A percentile compares a stretch with the other conserved stretches of the same genome.
Conservation (phyloP, 1,140 invertebrate species). For the Papilio xuthus region DNA sequence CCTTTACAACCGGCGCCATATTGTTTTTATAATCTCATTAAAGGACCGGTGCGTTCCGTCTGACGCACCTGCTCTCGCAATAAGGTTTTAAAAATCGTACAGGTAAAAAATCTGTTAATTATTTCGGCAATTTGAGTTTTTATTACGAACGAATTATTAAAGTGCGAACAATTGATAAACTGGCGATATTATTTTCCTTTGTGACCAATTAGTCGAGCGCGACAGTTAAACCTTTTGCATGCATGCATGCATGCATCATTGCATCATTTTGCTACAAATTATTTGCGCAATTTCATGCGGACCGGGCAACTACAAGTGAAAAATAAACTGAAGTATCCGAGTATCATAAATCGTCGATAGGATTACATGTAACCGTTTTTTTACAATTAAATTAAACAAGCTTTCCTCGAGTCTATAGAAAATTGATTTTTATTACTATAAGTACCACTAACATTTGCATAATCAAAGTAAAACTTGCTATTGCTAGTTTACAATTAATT, state of each 20-base stretch:
- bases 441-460: slow-evolving; percentile 27
- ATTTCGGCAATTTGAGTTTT: slow-evolving; percentile 36
- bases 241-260: too few relatives aligned
- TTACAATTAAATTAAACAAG: slow-evolving; percentile 2
- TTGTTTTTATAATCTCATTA: slow-evolving; percentile 70
- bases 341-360: background rate
- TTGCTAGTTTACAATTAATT: slow-evolving; percentile 20
- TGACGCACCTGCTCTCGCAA: slow-evolving; percentile 60
- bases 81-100: slow-evolving; percentile 38
- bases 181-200: too few relatives aligned
- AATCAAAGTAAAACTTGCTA: slow-evolving; percentile 27
- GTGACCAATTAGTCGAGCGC: too few relatives aligned
- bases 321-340: background rate
- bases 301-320: background rate
- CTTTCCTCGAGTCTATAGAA: slow-evolving; percentile 1
- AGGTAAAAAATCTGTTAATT: slow-evolving; percentile 45
- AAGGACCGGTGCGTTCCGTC: slow-evolving; percentile 38
- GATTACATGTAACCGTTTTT: background rate
- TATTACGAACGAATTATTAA: background rate
- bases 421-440: background rate
- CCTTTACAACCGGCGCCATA: slow-evolving; percentile 53
- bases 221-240: background rate
- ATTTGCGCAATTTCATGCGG: too few relatives aligned
- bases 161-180: background rate
- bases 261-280: too few relatives aligned